Conservation (phyloP, 64 coral and sea anemone species). For the Acropora tenuis region DNA sequence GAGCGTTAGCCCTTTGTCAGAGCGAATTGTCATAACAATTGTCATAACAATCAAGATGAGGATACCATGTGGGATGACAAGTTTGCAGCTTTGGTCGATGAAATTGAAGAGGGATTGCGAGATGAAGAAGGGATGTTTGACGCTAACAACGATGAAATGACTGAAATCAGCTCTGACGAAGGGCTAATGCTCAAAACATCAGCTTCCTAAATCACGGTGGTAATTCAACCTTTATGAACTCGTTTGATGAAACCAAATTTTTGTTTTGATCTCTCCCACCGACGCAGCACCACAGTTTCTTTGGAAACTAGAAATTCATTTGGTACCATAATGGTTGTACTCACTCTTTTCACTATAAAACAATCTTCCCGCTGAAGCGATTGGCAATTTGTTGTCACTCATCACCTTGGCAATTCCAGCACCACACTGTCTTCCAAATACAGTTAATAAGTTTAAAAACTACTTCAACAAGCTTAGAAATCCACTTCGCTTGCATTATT, state of each 20-base stretch:
- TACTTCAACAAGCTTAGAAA: constrained; percentile 65
- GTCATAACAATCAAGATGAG: constrained; percentile 18
- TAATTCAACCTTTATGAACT: too few relatives aligned
- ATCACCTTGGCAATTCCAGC: constrained; percentile 37
- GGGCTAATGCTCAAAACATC: too few relatives aligned
- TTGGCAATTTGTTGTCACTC: constrained; percentile 22
- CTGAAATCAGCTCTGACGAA: neutral
- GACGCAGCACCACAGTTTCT: too few relatives aligned
- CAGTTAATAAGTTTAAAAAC: constrained; percentile 59
- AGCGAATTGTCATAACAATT: too few relatives aligned
- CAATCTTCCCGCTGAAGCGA: constrained; percentile 56
- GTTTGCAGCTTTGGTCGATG: constrained; percentile 25
- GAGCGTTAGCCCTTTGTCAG: too few relatives aligned
- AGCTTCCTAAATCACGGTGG: too few relatives aligned
- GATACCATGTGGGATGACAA: constrained; percentile 44
- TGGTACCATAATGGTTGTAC: constrained; percentile 54
- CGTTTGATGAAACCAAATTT: too few relatives aligned
- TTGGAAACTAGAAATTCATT: too few relatives aligned
- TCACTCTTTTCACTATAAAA: constrained; percentile 62
- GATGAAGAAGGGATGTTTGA: constrained; percentile 51
- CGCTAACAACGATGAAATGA: constrained; percentile 46
- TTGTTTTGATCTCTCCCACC: too few relatives aligned
- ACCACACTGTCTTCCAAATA: constrained; percentile 33
- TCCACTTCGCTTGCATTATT: constrained; percentile 60
- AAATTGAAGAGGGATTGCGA: constrained; percentile 59